Evolutionary conservation across 2,888 invertebrate genomes (phyloP), one percentile per base, ranked within the genome.

Genomic region (Mesorhabditis spiculigera): DNA sequence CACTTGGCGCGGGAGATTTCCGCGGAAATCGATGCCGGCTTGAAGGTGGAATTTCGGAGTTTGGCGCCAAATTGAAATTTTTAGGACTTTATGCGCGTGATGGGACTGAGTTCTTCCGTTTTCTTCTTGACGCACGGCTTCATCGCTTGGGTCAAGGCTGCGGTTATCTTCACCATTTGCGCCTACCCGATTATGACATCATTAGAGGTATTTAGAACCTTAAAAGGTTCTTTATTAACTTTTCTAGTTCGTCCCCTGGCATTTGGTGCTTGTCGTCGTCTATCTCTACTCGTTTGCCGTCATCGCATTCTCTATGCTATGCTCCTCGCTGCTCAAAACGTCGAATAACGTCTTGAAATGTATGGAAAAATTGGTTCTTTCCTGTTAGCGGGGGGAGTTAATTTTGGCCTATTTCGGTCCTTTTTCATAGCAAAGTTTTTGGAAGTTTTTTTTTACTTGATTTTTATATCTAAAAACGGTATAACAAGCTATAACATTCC

Each of bases 71-170:
- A 68, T 62, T 16, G 58, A 8, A 45, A 28, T 65, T 75, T 69
- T 61, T 72, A 78, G 76, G 77, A 81, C 8, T 83, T 79, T 71
- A 73, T 84, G 67, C 75, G 79, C 63, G 84, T 82, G 28, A 84
- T 84, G 83, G 84, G 84, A 8, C 75, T 84, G 5, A 73, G 78
- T 10, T 73, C 81, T 5, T 69, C 75, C 28, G 78, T 81, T 70
- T 84, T 84, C 72, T 83, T 82, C 68, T 69, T 71, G 42, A 78
- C 84, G 0, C 84, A 84, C 67, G 77, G 82, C 62, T 28, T 78
- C 10, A 75, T 79, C 65, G 82, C 80, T 4, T 76, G 77, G 67
- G 10, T 77, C n/a, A 84, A 84, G 68, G 74, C 79, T 43, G 50
- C 73, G 10, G 64, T 82, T 62, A 75, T 80, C n/a, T 72, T 83